A percentile compares a stretch with the other conserved stretches of the same genome.
These are phyloP conservation scores for Mallotus villosus DNA, from an alignment of 2,797 vertebrate species.

Conservation along the genomic window DNA sequence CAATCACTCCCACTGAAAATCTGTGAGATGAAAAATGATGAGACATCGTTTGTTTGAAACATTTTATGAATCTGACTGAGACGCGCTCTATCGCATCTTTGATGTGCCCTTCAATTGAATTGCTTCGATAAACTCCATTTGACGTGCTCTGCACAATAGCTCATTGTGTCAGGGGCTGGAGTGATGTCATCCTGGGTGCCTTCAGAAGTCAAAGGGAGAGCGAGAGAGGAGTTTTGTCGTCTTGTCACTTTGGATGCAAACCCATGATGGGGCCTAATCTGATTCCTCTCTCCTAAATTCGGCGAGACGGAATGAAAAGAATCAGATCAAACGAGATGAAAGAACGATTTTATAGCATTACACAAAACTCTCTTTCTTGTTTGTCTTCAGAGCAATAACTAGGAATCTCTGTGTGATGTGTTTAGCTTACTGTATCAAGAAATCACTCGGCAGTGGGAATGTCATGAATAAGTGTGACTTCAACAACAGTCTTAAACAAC, in stretches of 20 bases:
- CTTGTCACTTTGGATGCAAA: conserved; percentile 69
- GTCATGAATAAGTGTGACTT: background rate
- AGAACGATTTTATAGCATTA: conserved; percentile 62
- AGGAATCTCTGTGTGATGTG: background rate
- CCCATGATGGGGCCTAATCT: conserved; percentile 65
- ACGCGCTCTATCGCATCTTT: conserved; percentile 48
- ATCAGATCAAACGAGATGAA: conserved; percentile 62
- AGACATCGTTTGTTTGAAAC: conserved; percentile 30
- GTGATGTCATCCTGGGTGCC: conserved; percentile 65
- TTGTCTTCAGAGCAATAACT: conserved; percentile 18
- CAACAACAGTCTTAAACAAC: too few relatives aligned
- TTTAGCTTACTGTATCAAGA: background rate
- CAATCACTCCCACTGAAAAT: conserved; percentile 7
- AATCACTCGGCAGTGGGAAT: background rate
- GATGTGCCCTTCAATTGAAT: conserved; percentile 57
- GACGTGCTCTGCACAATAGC: conserved; percentile 53
- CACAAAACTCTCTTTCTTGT: conserved; percentile 34
- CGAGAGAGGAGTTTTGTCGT: conserved; percentile 63
- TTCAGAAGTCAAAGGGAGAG: conserved; percentile 61
- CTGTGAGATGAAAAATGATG: conserved; percentile 23
- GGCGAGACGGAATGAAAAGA: conserved; percentile 62
- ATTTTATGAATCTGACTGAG: conserved; percentile 41
- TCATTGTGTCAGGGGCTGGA: conserved; percentile 59
- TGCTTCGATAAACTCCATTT: conserved; percentile 58
- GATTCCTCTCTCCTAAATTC: conserved; percentile 64